Base-by-base conservation (phyloP, 2,113 vertebrate species). In the Benitochromis conjunctus region DNA sequence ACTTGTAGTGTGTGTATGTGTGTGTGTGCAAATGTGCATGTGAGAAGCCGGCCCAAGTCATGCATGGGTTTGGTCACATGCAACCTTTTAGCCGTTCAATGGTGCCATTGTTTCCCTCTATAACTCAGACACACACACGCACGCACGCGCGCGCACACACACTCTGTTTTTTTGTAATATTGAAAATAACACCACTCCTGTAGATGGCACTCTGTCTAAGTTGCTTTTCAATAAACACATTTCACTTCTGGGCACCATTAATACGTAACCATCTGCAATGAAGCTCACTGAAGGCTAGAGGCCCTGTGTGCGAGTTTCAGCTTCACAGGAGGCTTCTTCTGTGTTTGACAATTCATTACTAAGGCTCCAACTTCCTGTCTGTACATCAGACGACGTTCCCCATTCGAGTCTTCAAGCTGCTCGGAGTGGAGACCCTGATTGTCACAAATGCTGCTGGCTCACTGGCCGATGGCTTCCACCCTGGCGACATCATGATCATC, bases 381-480 rank as follows among this genome's bases (percentile, higher is more conserved):
- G n/a, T 88, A 54, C 16, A 6, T 86, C 46, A 97, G 97, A 96
- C 96, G 0, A 97, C 97, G 1, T 97, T 97, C 66, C 97, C 97
- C 1, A 91, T 97, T 5, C 92, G 97, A 38, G 97, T 97, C 51
- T 97, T 97, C 89, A 97, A 95, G 83, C 90, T 97, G 55, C 31
- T 97, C 86, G 97, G 97, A 3, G 97, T 97, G 74, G 94, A 97
- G 85, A 96, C 96, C 21, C 90, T 97, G 88, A 94, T 97, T 1
- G 96, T 97, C 53, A 97, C 97, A 1, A 97, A 97, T 12, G 97
- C 97, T 36, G 97, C 97, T 3, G 97, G 97, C 60, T 96, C 96
- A 69, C 86, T 97, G 92, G 95, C 95, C 3, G 96, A 97, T 36
- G 92, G 84, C 29, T 94, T 97, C 85, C 95, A 86, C 26, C 93